Base-by-base conservation (phyloP, 1,140 invertebrate species). In the Bombus waltoni region DNA sequence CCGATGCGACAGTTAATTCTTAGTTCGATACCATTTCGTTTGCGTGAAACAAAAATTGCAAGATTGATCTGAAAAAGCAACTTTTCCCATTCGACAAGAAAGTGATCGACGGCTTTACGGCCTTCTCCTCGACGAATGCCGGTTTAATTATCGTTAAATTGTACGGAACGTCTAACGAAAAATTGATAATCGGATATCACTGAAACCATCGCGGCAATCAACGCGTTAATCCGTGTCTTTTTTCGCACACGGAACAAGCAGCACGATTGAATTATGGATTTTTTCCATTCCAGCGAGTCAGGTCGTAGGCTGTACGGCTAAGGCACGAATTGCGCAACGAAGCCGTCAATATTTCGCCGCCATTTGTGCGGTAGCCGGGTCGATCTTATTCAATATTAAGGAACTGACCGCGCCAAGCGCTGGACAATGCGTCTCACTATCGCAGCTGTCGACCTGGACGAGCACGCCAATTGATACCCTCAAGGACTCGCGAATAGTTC, bases 401-500 rank as follows among this genome's bases (percentile, higher is more conserved):
- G 84, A 88, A 82, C 70, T 78, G 85, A 77, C 85, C 86, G 86
- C 77, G 44, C 71, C 78, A 85, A 80, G 70, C 73, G n/a, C 62
- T 70, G 86, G 83, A 91, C 90, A 91, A 91, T 91, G 90, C 90
- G 88, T 91, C 90, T 91, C 88, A 88, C 90, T 91, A 91, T 91
- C 90, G 86, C 88, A 88, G 79, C 90, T 88, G 86, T 91, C 88
- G 88, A 86, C 90, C 88, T 91, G 87, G 90, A 92, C 90, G 89
- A 92, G 87, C 89, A 90, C 91, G 90, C 90, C 92, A 92, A 92
- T 92, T 92, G 92, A 92, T 92, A 92, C 92, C 87, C 86, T 85
- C 87, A 88, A 92, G 90, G 90, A 90, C 71, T 78, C 87, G 86
- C 90, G 91, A 92, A 92, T 92, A 90, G 91, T 87, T 53, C 92